Evolutionary conservation across 2,797 vertebrate species (phyloP).

Genomic region (Pipistrellus kuhlii): DNA sequence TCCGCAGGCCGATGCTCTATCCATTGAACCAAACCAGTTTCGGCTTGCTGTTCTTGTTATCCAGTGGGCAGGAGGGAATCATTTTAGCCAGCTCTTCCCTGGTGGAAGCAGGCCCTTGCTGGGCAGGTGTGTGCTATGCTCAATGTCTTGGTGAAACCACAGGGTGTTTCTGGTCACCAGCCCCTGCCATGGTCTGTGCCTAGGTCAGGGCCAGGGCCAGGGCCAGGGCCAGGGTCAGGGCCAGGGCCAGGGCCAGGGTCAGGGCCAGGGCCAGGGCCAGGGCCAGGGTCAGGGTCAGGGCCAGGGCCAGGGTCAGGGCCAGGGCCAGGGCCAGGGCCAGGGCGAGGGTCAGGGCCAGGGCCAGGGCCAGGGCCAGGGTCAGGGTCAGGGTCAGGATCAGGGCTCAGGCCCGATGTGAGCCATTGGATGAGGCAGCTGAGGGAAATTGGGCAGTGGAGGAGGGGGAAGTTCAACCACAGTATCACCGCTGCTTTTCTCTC

Average conservation of each 20-base stretch:
- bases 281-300: background rate
- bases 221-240: background rate
- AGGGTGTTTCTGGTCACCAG: background rate
- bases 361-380: background rate
- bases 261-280: background rate
- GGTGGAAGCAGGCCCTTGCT: background rate
- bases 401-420: background rate
- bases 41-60: background rate
- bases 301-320: no score
- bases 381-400: background rate
- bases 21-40: no score
- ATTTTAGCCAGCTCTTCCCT: background rate
- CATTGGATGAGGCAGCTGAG: background rate
- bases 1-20: no score
- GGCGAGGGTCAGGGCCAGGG: background rate
- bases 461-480: background rate
- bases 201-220: background rate
- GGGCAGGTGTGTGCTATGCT: background rate
- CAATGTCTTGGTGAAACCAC: background rate
- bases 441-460: background rate
- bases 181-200: background rate
- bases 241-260: background rate
- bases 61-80: background rate
- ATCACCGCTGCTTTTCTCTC: slow-evolving; percentile 24
- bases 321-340: background rate